Percentiles rank a stretch among this genome's conserved stretches.
phyloP scores from a whole-genome alignment of 2,797 vertebrate genomes.

The Gouania willdenowi region DNA sequence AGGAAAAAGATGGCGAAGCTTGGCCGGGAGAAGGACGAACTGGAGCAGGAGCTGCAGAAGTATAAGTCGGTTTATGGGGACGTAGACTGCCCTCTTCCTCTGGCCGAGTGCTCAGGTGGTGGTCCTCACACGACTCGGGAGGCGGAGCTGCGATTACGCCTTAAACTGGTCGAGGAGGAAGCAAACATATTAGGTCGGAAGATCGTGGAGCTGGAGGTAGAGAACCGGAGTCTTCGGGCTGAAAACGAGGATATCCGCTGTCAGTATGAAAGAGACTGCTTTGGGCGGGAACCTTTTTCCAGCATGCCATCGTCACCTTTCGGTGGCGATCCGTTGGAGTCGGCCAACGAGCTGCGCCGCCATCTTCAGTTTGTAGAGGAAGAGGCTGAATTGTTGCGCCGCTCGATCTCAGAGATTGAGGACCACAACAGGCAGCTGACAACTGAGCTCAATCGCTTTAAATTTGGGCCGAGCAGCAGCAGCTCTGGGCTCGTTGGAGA shows the following conservation, averaged over 20 bases:
- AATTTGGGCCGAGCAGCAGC: conserved; percentile 80
- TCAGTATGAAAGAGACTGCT: conserved; percentile 89
- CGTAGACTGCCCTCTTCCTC: conserved; percentile 88
- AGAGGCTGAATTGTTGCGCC: conserved; percentile 90
- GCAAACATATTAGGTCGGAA: conserved; percentile 96
- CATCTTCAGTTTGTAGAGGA: conserved; percentile 98
- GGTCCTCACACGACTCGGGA: conserved; percentile 91
- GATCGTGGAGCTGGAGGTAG: conserved; percentile 96
- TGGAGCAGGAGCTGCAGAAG: conserved; percentile 95
- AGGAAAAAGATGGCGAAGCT: conserved; percentile 97
- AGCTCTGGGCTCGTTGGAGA: conserved; percentile 49
- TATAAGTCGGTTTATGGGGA: conserved; percentile 95
- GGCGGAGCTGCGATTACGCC: conserved; percentile 84
- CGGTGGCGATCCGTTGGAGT: conserved; percentile 83
- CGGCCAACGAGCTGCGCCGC: conserved; percentile 86
- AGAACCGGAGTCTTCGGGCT: conserved; percentile 92
- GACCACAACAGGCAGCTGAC: conserved; percentile 96
- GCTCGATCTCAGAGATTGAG: conserved; percentile 94
- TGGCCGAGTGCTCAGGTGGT: conserved; percentile 79
- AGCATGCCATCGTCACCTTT: conserved; percentile 93
- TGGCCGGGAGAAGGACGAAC: conserved; percentile 89
- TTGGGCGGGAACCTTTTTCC: conserved; percentile 86
- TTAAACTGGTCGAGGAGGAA: conserved; percentile 96
- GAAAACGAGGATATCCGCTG: conserved; percentile 94
- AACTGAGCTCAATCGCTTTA: conserved; percentile 91